Evolutionary conservation across 1,140 invertebrate species (phyloP).

Genomic region (Melanaphis sacchari): DNA sequence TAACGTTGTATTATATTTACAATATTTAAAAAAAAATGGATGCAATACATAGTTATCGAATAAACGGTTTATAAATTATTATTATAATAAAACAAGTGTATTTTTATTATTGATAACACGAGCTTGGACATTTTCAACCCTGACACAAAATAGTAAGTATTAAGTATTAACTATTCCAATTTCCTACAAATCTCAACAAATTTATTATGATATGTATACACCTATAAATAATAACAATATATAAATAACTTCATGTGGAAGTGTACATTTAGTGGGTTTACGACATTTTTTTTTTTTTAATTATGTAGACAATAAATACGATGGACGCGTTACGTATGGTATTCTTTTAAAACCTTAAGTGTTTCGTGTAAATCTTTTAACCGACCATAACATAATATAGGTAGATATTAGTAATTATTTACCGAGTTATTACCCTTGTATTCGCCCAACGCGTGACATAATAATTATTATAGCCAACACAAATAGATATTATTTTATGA

Average conservation of each 20-base stretch:
- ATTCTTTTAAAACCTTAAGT: background rate
- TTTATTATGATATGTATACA: background rate
- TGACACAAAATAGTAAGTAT: background rate
- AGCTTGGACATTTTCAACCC: background rate
- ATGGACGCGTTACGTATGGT: background rate
- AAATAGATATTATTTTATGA: background rate
- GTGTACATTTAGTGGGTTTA: background rate
- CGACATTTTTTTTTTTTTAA: background rate
- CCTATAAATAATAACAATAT: background rate
- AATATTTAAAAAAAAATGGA: background rate
- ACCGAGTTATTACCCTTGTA: background rate
- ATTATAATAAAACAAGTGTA: too few relatives aligned
- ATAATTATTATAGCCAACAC: background rate
- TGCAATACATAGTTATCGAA: background rate
- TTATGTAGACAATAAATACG: background rate
- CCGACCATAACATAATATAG: background rate
- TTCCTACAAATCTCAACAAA: background rate
- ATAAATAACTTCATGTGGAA: background rate
- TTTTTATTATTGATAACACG: background rate
- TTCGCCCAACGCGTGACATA: background rate
- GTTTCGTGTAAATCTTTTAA: background rate
- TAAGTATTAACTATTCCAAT: background rate
- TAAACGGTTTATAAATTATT: background rate
- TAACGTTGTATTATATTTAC: background rate
- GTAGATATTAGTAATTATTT: background rate